Evolutionary conservation across 2,797 vertebrate species (phyloP), one percentile per base, ranked within the genome.

Genomic region (Sebastes trivittatus): DNA sequence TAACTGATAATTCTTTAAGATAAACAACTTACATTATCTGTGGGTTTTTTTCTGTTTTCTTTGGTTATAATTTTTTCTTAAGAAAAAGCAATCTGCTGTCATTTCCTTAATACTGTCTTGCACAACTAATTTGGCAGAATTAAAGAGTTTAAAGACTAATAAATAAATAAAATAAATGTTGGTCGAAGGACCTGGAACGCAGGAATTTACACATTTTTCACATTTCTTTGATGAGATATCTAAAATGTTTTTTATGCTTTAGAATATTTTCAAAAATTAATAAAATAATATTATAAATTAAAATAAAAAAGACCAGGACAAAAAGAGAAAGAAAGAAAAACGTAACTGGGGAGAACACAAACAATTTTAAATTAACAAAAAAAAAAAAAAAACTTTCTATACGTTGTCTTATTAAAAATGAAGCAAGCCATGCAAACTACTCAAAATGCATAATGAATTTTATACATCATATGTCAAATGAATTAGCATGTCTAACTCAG

Each of bases 371-470:
- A 85, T 81, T 54, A 67, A 75, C 9, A 60, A 73, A 69, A 77
- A 85, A 36, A 69, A 69, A 36, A 23, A 60, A 81, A 73, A 83
- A 91, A 92, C 84, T 88, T 93, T 77, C 85, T 89, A 93, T 92
- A 92, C 80, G 38, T 93, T 93, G 77, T 94, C 88, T 93, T 93
- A 94, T 93, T 94, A 94, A 91, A 95, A 95, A 94, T 90, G 93
- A 96, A 95, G 92, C 87, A 93, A 96, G 92, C 92, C 95, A 95
- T 95, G 94, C 94, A 95, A 95, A 95, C 93, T 93, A 95, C 92
- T 96, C 95, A 94, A 95, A 96, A 96, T 96, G 95, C 94, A 96
- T 96, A 96, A 96, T 96, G 94, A 95, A 96, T 96, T 95, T 95
- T 96, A 95, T 95, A 96, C 94, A 96, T 95, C 93, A 95, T 95